Base-by-base conservation (phyloP, 2,113 vertebrate species). In the Myrmophylax atrothorax region DNA sequence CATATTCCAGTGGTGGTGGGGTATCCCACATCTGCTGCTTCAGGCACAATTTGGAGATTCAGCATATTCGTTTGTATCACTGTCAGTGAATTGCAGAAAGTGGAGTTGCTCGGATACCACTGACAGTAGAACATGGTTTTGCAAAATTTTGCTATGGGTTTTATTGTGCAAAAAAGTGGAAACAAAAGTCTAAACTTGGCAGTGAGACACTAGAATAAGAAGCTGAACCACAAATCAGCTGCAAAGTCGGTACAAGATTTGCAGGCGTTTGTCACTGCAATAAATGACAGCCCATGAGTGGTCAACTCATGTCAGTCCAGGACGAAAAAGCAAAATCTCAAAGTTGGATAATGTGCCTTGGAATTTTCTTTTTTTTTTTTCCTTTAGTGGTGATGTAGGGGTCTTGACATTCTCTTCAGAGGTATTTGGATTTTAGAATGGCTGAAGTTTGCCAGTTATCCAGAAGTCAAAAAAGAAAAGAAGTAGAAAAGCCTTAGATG, bases 401-500 rank as follows among this genome's bases (percentile, higher is more conserved):
- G 26, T 88, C 67, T 77, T 94, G 67, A 83, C 31, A 44, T 84
- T 88, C 55, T 67, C 50, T 94, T 94, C 4, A 5, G 59, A 92
- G 40, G 37, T 76, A 74, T 94, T 88, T 89, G 73, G 93, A 84
- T 95, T 95, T 86, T 68, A 86, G 91, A 96, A 82, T 77, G 55
- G 56, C 25, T 84, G 67, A 93, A 72, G 92, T 87, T 96, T 95
- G 78, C 62, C 83, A 91, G 64, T 91, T 94, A 93, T 68, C 42
- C 67, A 94, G 37, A 73, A 70, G 33, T 73, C 38, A 12, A 47
- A 42, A 8, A 49, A 44, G 38, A n/a, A 40, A 63, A 90, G 49
- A 80, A 91, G 67, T 63, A 82, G 87, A 79, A 88, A 96, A 94
- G 18, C 20, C 87, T 91, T 91, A 79, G 93, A 97, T 95, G 90